Conservation (phyloP, 2,797 vertebrate genomes). For the Anableps anableps region DNA sequence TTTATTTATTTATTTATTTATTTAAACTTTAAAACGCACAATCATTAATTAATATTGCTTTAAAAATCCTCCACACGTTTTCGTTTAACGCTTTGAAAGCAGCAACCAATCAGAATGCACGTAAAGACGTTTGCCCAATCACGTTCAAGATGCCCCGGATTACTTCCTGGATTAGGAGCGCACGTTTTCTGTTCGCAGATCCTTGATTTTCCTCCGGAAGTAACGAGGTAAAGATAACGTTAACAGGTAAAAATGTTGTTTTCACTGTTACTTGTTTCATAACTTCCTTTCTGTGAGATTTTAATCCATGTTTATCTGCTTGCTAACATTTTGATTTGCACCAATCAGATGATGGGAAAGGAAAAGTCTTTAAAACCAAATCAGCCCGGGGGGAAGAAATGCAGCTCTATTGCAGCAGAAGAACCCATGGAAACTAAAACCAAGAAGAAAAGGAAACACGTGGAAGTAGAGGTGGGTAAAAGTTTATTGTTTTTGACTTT, state of each 20-base stretch:
- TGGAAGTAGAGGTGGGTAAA: constrained; percentile 49
- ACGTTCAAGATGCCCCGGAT: neutral
- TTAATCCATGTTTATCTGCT: neutral
- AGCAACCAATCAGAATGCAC: constrained; percentile 53
- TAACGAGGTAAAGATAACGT: neutral
- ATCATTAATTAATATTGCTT: neutral
- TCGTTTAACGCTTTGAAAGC: neutral
- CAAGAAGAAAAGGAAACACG: constrained; percentile 65
- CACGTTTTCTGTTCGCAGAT: constrained; percentile 44
- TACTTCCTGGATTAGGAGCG: constrained; percentile 59
- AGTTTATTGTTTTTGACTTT: neutral
- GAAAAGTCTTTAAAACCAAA: constrained; percentile 47
- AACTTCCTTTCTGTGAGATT: neutral
- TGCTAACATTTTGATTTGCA: neutral
- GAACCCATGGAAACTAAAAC: constrained; percentile 28
- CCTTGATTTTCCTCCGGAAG: neutral
- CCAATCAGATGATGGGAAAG: constrained; percentile 63
- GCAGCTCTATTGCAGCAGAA: constrained; percentile 13
- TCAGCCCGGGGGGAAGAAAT: constrained; percentile 49
- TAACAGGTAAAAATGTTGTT: neutral
- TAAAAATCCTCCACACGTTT: neutral
- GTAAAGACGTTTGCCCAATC: constrained; percentile 51
- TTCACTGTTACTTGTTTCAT: neutral
- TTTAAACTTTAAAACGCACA: too few relatives aligned
- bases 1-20: too few relatives aligned